These are phyloP conservation scores for Hydrophis major DNA, from an alignment of 2,797 vertebrate genomes.

Conservation along the genomic window DNA sequence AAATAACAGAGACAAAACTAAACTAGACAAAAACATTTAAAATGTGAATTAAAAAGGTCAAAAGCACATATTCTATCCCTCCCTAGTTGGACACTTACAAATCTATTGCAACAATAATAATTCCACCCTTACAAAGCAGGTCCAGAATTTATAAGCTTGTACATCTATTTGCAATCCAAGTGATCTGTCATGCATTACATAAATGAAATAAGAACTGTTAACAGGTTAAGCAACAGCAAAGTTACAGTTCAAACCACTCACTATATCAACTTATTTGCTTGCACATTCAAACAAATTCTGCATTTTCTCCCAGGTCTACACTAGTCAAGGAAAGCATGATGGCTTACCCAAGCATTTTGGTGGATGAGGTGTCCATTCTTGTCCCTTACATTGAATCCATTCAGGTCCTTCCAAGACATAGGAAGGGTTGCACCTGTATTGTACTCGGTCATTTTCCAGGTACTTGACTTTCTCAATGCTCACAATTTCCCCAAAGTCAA, in stretches of 20 bases:
- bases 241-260: not conserved
- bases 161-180: not conserved
- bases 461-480: not conserved
- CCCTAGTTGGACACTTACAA: not conserved
- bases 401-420: not conserved
- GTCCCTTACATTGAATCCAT: not conserved
- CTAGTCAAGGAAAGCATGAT: not conserved
- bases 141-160: not conserved
- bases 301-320: not conserved
- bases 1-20: not conserved
- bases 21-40: not conserved
- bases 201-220: not conserved
- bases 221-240: not conserved
- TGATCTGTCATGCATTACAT: not conserved
- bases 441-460: not conserved
- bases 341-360: slow-evolving; percentile 4
- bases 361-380: not conserved
- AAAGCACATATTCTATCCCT: not conserved
- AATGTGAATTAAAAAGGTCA: not conserved
- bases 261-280: no score
- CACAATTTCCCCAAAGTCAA: not conserved
- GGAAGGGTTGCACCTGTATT: not conserved
- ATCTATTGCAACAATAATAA: not conserved
- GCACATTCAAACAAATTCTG: no score
- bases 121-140: not conserved